These are phyloP conservation scores for Xylota segnis DNA, from an alignment of 2,888 invertebrate genomes.

Conservation along the genomic window DNA sequence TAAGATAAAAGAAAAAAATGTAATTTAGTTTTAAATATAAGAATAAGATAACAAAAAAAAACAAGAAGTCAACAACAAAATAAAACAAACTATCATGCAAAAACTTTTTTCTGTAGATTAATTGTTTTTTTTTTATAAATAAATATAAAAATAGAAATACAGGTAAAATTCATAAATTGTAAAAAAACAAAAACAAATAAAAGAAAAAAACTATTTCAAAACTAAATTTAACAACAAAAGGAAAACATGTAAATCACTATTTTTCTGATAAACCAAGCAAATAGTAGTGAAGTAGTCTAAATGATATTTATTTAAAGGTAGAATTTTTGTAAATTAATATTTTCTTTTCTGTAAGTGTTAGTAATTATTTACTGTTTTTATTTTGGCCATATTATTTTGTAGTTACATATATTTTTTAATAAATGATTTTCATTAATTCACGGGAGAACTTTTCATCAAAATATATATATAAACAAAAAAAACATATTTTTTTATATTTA, in stretches of 20 bases:
- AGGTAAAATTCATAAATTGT: conserved; percentile 46
- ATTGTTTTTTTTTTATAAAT: conserved; percentile 33
- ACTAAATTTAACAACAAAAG: not conserved
- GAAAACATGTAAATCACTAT: conserved; percentile 54
- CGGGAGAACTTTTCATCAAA: conserved; percentile 22
- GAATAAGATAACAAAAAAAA: conserved; percentile 32
- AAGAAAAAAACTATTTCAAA: conserved; percentile 10
- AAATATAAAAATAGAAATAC: conserved; percentile 30
- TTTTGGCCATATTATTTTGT: conserved; percentile 75
- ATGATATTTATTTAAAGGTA: conserved; percentile 73
- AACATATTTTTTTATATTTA: conserved; percentile 38
- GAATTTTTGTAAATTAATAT: conserved; percentile 56
- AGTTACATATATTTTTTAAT: conserved; percentile 37
- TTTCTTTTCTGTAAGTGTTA: conserved; percentile 52
- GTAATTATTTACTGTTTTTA: conserved; percentile 43
- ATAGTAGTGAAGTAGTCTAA: conserved; percentile 54
- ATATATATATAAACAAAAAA: conserved; percentile 15
- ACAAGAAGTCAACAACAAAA: not conserved
- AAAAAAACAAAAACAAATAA: too few relatives aligned
- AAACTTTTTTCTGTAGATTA: conserved; percentile 26
- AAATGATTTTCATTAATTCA: conserved; percentile 7
- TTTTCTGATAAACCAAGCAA: conserved; percentile 57
- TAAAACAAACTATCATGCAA: conserved; percentile 23
- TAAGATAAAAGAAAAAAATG: conserved; percentile 21
- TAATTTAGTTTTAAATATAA: conserved; percentile 30